Evolutionary conservation across 2,113 vertebrate species (phyloP).

Genomic region (Callithrix jacchus): DNA sequence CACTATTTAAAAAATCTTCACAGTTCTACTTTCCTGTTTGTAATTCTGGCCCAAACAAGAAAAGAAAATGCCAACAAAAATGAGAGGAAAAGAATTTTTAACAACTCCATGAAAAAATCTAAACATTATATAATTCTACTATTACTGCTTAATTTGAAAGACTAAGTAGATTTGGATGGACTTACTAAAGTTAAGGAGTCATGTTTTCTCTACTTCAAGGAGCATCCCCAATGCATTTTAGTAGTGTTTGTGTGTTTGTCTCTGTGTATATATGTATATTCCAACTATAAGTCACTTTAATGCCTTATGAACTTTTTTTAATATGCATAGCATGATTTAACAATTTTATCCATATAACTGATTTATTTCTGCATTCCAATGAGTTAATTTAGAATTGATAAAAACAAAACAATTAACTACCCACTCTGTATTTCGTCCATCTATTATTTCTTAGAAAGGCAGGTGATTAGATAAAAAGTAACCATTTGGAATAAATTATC

Average conservation of each 20-base stretch:
- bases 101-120: not conserved
- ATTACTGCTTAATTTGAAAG: not conserved
- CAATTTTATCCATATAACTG: not conserved
- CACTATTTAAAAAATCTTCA: not conserved
- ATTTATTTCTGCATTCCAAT: not conserved
- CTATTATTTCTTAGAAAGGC: not conserved
- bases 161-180: not conserved
- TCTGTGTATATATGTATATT: not conserved
- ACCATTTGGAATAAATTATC: constrained; percentile 49
- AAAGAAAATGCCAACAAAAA: constrained; percentile 30
- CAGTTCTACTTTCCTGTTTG: not conserved
- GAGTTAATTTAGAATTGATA: not conserved
- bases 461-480: constrained; percentile 34
- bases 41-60: not conserved
- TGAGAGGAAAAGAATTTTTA: not conserved
- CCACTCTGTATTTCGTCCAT: constrained; percentile 18
- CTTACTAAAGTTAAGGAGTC: not conserved
- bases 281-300: not conserved
- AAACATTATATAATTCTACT: not conserved
- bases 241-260: not conserved
- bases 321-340: not conserved
- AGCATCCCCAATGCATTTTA: not conserved
- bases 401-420: not conserved
- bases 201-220: not conserved
- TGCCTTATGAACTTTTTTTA: not conserved